Evolutionary conservation across 1,140 invertebrate species (phyloP), one percentile per base, ranked within the genome.

Genomic region (Neodiprion virginianus): DNA sequence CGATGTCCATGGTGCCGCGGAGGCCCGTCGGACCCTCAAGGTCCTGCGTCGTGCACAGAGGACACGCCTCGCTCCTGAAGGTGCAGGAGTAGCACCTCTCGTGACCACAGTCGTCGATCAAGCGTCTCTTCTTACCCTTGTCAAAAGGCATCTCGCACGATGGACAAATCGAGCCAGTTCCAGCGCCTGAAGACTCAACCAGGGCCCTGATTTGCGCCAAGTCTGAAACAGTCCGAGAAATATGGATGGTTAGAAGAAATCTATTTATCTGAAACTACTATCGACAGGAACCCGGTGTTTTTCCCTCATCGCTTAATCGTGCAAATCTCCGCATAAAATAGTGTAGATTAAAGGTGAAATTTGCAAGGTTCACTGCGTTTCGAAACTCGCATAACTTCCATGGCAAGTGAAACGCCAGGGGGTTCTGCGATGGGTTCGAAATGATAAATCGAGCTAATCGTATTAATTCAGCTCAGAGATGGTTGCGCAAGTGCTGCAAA

Each of bases 41-140:
- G 53, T 78, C 78, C 61, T 79, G 80, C 11, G 53, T 87, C 61
- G 90, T 90, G 85, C 96, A 98, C 40, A 97, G 91, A n/a, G 96
- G 96, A 87, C 96, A 98, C 47, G 93, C 90, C 87, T 97, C 96
- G 88, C 94, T 96, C 80, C 93, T 93, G 89, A 97, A 97, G 91
- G 97, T 94, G 88, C 96, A 98, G 76, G 95, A 94, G 90, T 97
- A 98, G 89, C 96, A 98, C 67, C 96, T 90, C 84, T 97, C 96
- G 91, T 98, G 97, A 76, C 96, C 96, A 88, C 96, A 98, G 72
- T 95, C 94, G 89, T 98, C 97, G 85, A 97, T 97, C 80, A 98
- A 90, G 84, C 95, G 95, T 85, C 97, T 92, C 89, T 97, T 97
- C 89, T 97, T 97, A 87, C 96, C 96, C 88, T 96, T 96, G 89